Evolutionary conservation across 1,140 invertebrate genomes (phyloP), one percentile per base, ranked within the genome.

Genomic region (Ceratitis capitata): DNA sequence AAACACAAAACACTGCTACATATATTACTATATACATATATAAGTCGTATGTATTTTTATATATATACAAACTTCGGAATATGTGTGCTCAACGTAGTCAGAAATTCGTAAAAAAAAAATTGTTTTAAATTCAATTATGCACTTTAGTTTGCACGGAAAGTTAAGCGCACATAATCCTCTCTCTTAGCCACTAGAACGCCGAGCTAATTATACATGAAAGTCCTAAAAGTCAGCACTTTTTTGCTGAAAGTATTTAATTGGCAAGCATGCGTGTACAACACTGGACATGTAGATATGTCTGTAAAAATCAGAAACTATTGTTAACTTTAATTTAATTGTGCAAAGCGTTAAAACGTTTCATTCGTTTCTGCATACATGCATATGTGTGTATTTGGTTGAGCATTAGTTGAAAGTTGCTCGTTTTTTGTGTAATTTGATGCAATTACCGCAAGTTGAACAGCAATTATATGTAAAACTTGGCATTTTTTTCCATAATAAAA

Each of bases 271-370:
- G 6, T 47, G n/a, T 78, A 7, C 14, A 47, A 82, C 78, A 16
- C 3, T 23, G 49, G 26, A 51, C n/a, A n/a, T n/a, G n/a, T n/a
- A 82, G 39, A 69, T 26, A 14, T 9, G 39, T 23, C 69, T 78
- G 45, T 78, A 45, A 78, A 78, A 78, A 23, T 74, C 69, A 74
- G 23, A 74, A 74, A n/a, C 39, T 19, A 42, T 74, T 74, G 35
- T 74, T 74, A 45, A 74, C 19, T 74, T 45, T 74, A 74, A 74
- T 74, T 74, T 39, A 74, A 74, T 74, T 74, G 35, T 39, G 39
- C 19, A 32, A 42, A n/a, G 39, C 35, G 35, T 74, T 39, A 74
- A 74, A 74, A 39, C n/a, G 61, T 69, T 39, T 6, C 61, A 69
- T 69, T 69, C 35, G 64, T 74, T 39, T 39, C 64, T 39, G 64